Percentiles rank a stretch among this genome's conserved stretches.
Evolutionary conservation across 1,140 invertebrate genomes (phyloP).

Genomic region (Magallana ariakensis): DNA sequence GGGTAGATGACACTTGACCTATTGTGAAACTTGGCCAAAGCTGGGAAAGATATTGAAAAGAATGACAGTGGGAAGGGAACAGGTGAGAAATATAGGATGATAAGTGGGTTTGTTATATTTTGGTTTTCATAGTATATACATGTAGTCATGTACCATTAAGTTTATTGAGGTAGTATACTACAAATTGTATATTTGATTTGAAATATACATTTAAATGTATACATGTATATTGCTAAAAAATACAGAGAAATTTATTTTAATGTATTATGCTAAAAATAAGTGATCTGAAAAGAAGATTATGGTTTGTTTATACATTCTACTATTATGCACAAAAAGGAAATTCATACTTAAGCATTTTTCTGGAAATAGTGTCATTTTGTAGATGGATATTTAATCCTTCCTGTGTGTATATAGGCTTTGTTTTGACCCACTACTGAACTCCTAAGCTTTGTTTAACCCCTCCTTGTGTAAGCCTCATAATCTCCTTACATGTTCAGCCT

Average conservation of each 20-base stretch:
- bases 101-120: no score
- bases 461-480: neutral
- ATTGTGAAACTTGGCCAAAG: neutral
- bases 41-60: neutral
- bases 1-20: neutral
- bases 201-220: no score
- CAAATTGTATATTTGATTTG: no score
- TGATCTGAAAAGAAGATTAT: no score
- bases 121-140: no score
- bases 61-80: slow-evolving; percentile 7
- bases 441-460: slow-evolving; percentile 22
- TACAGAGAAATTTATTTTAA: no score
- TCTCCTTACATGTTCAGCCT: slow-evolving; percentile 4
- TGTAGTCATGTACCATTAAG: no score
- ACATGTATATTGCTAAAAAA: no score
- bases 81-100: neutral
- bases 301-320: no score
- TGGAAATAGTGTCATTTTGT: neutral
- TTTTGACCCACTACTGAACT: slow-evolving; percentile 20
- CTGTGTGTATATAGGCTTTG: neutral
- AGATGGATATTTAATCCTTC: slow-evolving; percentile 3
- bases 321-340: neutral
- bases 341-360: neutral
- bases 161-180: no score
- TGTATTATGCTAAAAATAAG: no score